Evolutionary conservation across 2,113 vertebrate species (phyloP).

Genomic region (Myiagra hebetior): DNA sequence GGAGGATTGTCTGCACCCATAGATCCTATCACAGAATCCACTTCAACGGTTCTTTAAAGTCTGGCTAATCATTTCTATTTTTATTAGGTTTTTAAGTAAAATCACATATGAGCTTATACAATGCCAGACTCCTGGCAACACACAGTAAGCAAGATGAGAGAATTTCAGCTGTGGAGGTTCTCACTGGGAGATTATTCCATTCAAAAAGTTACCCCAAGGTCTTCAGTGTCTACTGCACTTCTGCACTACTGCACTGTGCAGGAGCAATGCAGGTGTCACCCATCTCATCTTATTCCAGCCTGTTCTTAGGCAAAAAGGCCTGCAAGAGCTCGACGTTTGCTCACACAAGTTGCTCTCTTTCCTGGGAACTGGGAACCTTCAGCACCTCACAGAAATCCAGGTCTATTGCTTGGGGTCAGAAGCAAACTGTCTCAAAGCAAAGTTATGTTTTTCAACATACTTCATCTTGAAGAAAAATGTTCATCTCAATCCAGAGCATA

Average conservation of each 20-base stretch:
- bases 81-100: not conserved
- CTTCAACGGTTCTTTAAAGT: not conserved
- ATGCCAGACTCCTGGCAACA: not conserved
- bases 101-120: not conserved
- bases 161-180: not conserved
- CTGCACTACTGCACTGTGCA: not conserved
- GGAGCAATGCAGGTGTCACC: not conserved
- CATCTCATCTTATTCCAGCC: not conserved
- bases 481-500: not conserved
- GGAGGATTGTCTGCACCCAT: not conserved
- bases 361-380: not conserved
- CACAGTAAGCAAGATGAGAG: not conserved
- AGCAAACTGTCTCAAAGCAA: not conserved
- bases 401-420: not conserved
- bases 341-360: not conserved
- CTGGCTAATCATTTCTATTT: not conserved
- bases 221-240: not conserved
- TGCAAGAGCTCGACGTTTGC: not conserved
- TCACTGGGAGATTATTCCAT: not conserved
- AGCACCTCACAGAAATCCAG: not conserved
- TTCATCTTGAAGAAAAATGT: not conserved
- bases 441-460: not conserved
- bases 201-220: not conserved
- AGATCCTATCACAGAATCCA: not conserved
- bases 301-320: not conserved